phyloP scores from a whole-genome alignment of 1,140 invertebrate genomes.

The Telenomus remus region DNA sequence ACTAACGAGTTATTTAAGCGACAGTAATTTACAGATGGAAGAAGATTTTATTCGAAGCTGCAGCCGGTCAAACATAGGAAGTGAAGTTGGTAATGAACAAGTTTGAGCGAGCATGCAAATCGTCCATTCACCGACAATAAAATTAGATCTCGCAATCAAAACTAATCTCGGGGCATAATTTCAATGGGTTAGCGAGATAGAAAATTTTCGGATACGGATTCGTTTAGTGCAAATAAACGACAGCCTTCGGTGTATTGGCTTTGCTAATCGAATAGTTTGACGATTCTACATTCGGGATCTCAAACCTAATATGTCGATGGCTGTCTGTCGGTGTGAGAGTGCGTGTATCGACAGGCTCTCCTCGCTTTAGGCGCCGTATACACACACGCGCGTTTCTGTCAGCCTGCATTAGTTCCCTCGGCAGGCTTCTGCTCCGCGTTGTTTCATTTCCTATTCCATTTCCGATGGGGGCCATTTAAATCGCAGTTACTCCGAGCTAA shows the following conservation, averaged over 20 bases:
- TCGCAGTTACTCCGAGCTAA: slow-evolving; percentile 67
- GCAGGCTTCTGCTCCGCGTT: slow-evolving; percentile 58
- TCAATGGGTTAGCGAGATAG: slow-evolving; percentile 32
- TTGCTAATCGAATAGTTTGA: slow-evolving; percentile 59
- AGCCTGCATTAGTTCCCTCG: slow-evolving; percentile 50
- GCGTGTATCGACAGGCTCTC: slow-evolving; percentile 28
- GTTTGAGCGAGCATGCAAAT: slow-evolving; percentile 8
- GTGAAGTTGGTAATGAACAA: slow-evolving; percentile 9
- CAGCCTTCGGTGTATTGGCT: slow-evolving; percentile 50
- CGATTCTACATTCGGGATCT: slow-evolving; percentile 57
- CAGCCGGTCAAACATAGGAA: slow-evolving; percentile 14
- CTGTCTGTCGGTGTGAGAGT: slow-evolving; percentile 9
- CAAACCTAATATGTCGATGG: slow-evolving; percentile 55
- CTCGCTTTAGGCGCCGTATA: slow-evolving; percentile 28
- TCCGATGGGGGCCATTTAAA: slow-evolving; percentile 71
- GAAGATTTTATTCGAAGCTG: slow-evolving; percentile 24
- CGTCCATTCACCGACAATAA: slow-evolving; percentile 30
- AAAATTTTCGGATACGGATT: slow-evolving; percentile 46
- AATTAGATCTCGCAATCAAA: slow-evolving; percentile 30
- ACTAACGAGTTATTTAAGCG: slow-evolving; percentile 13
- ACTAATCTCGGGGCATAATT: slow-evolving; percentile 37
- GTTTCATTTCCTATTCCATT: slow-evolving; percentile 73
- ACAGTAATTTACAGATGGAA: slow-evolving; percentile 9
- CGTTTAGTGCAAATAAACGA: slow-evolving; percentile 51
- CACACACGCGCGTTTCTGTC: slow-evolving; percentile 49